Evolutionary conservation across 2,888 invertebrate species (phyloP), one percentile per base, ranked within the genome.

Genomic region (Coleophora flavipennella): DNA sequence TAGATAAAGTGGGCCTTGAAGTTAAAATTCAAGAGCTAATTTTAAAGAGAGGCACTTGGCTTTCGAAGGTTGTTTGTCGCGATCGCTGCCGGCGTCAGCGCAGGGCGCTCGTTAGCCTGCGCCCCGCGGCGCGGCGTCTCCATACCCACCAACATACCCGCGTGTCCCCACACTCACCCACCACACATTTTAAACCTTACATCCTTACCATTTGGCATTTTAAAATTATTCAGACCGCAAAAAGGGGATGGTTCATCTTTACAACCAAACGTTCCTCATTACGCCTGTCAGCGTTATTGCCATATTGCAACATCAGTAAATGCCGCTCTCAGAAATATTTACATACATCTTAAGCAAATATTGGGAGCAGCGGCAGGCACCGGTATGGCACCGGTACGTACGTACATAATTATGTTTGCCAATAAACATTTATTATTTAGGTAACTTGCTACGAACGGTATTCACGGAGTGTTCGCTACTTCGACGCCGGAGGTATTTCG

Each of bases 281-380:
- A 76, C 73, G 68, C 69, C 69, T 70, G 73, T 68, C 70, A 65
- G 63, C 60, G 65, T 70, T 75, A 76, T 75, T 72, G 70, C 72
- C 64, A 65, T 68, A 67, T 67, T 60, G 66, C 62, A 69, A 70
- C 69, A 66, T 70, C 65, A 69, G 67, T 71, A 69, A 68, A 62
- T 63, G 64, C 65, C 67, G 70, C 66, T 67, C 59, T 62, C 69
- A 73, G 72, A 75, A 77, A 77, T 77, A 78, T 79, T 77, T 72
- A 72, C 70, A 67, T 67, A 68, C 65, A 61, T 68, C 62, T 64
- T 55, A 55, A 50, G 62, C 65, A 68, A 69, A 70, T 72, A 65
- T 63, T 63, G 57, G 51, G 55, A 49, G 53, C 50, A 49, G 51
- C 56, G 50, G 50, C 46, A 20, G 20, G 20, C 20, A 20, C 20